Evolutionary conservation across 2,888 invertebrate genomes (phyloP), one percentile per base, ranked within the genome.

Genomic region (Ophion slaviceki): DNA sequence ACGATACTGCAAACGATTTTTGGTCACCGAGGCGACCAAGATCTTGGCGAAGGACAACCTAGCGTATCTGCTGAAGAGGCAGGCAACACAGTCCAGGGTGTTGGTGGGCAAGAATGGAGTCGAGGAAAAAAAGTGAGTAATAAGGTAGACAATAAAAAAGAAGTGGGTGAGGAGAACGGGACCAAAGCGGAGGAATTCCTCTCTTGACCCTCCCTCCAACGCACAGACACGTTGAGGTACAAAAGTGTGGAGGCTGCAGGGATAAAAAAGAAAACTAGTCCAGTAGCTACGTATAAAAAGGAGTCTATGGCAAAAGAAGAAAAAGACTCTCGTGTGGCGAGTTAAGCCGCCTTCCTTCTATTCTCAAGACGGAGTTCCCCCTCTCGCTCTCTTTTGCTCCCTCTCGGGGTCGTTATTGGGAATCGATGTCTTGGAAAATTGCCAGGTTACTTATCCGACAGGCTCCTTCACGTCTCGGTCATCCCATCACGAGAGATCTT

Each of bases 401-500:
- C 40, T 40, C 40, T 40, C 40, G 20, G 53, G 53, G 53, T 24
- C 86, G 77, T 88, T 88, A 88, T 90, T 83, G 81, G 79, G 67
- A 86, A 79, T 82, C 88, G 90, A 91, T 87, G 90, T 90, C 72
- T 86, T 87, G 90, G 91, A 91, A 92, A 91, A 92, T 91, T 91
- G 88, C 84, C 85, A 74, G 89, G 88, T 88, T 89, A 85, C 87
- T 88, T 88, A 85, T 85, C 85, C 85, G 47, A 59, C 75, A 61
- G 68, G 53, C 57, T 79, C 32, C 17, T 61, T 47, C 45, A 36
- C n/a, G 71, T 64, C 59, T 66, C 67, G 74, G 53, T 68, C 68
- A 32, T 77, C 45, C 67, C 79, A 57, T 70, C 72, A 32, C 20
- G 45, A 7, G 61, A 76, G 53, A 68, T 68, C n/a, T 61, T 59